phyloP scores from a whole-genome alignment of 2,113 vertebrate genomes.

The Heptranchias perlo region DNA sequence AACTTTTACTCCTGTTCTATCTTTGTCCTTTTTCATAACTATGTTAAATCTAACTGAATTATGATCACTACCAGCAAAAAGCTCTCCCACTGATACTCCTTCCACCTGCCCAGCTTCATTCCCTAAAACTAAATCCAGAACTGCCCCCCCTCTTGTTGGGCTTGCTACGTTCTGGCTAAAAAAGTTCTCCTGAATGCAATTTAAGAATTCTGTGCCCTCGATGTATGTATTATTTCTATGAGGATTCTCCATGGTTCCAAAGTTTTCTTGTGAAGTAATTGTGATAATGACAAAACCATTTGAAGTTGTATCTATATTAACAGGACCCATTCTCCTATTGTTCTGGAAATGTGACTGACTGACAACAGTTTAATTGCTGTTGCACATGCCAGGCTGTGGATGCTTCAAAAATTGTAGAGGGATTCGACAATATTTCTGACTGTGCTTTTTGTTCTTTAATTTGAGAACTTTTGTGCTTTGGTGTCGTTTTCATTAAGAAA shows the following conservation, averaged over 20 bases:
- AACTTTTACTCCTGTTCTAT: too few relatives aligned
- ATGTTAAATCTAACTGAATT: too few relatives aligned
- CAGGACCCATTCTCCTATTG: background rate
- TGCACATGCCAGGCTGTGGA: background rate
- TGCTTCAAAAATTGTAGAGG: background rate
- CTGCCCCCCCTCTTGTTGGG: too few relatives aligned
- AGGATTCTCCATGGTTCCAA: background rate
- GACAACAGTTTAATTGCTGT: background rate
- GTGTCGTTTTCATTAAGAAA: background rate
- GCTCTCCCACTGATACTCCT: too few relatives aligned
- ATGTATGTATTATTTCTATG: background rate
- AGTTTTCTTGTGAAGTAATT: background rate
- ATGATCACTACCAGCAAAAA: too few relatives aligned
- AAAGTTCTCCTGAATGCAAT: too few relatives aligned
- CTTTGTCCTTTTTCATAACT: too few relatives aligned
- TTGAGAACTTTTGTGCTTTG: background rate
- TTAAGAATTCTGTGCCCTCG: too few relatives aligned
- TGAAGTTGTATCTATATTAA: background rate
- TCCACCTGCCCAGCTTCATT: too few relatives aligned
- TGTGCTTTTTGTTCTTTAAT: background rate
- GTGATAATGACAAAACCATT: background rate
- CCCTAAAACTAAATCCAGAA: too few relatives aligned
- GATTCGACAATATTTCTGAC: background rate
- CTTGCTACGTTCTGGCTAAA: too few relatives aligned
- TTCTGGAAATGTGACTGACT: background rate